A percentile compares a stretch with the other conserved stretches of the same genome.
Evolutionary conservation across 2,797 vertebrate species (phyloP).

Genomic region (Sandelia bainsii): DNA sequence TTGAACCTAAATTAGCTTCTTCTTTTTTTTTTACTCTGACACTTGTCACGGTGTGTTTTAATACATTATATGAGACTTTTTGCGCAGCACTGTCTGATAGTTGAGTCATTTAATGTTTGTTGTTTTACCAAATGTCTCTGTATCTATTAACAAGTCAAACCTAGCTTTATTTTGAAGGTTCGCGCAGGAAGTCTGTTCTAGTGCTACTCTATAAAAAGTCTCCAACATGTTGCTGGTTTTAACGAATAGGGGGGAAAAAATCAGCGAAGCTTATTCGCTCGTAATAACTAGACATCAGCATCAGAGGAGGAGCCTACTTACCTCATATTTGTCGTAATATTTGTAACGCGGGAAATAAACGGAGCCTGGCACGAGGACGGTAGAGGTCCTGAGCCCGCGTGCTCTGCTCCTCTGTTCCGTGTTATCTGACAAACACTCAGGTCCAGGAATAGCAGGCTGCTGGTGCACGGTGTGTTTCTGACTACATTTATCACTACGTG

Average conservation of each 20-base stretch:
- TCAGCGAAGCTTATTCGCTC: background rate
- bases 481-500: slow-evolving; percentile 13
- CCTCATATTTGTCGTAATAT: slow-evolving; percentile 29
- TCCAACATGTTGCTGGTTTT: background rate
- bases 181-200: slow-evolving; percentile 13
- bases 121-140: background rate
- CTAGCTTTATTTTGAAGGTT: slow-evolving; percentile 33
- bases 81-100: no score
- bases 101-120: no score
- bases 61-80: no score
- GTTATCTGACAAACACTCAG: slow-evolving; percentile 9
- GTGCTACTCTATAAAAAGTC: background rate
- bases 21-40: no score
- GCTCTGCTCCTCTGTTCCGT: slow-evolving; percentile 13
- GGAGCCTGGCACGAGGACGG: slow-evolving; percentile 4
- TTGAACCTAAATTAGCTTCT: no score
- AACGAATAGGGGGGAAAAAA: background rate
- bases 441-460: slow-evolving; percentile 56
- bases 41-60: no score
- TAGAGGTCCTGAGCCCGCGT: background rate
- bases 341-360: slow-evolving; percentile 9
- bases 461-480: slow-evolving; percentile 16
- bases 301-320: slow-evolving; percentile 46
- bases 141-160: background rate
- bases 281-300: background rate